phyloP scores from a whole-genome alignment of 2,113 vertebrate species.

The Ophthalmolycus amberensis region DNA sequence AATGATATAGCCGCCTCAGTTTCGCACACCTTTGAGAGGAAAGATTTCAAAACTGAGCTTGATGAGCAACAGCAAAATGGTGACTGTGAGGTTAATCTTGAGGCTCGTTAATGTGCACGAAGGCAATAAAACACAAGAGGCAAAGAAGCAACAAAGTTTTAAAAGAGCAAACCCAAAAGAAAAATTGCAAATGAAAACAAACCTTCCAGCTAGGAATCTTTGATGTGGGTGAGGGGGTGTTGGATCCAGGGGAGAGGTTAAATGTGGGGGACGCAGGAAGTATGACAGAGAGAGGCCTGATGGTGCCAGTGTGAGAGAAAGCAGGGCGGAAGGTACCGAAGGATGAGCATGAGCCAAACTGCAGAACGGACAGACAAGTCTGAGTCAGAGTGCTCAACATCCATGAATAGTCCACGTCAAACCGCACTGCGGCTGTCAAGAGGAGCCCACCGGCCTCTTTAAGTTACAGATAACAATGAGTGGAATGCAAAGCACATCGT shows the following conservation, averaged over 20 bases:
- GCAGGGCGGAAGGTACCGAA: conserved; percentile 87
- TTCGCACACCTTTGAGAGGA: conserved; percentile 52
- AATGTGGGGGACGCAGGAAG: conserved; percentile 85
- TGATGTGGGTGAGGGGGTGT: conserved; percentile 86
- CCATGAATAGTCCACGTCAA: conserved; percentile 55
- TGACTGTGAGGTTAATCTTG: conserved; percentile 52
- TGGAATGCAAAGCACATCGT: conserved; percentile 21
- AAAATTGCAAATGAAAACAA: conserved; percentile 83
- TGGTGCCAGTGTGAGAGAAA: conserved; percentile 86
- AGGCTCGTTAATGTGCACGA: conserved; percentile 17
- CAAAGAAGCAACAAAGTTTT: conserved; percentile 64
- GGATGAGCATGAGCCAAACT: conserved; percentile 88
- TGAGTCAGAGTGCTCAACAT: conserved; percentile 74
- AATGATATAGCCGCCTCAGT: conserved; percentile 35
- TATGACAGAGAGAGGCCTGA: conserved; percentile 86
- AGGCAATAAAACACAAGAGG: conserved; percentile 59
- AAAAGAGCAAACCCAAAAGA: conserved; percentile 60
- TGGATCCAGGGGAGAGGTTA: conserved; percentile 86
- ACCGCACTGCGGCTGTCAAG: conserved; percentile 25
- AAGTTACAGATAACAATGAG: conserved; percentile 48
- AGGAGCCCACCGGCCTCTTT: conserved; percentile 44
- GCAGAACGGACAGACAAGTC: conserved; percentile 82
- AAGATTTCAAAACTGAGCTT: conserved; percentile 63
- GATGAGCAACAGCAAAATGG: conserved; percentile 48
- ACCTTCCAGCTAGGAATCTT: conserved; percentile 89